Conservation (phyloP, 92 coral and sea anemone species). For the Diadumene lineata region DNA sequence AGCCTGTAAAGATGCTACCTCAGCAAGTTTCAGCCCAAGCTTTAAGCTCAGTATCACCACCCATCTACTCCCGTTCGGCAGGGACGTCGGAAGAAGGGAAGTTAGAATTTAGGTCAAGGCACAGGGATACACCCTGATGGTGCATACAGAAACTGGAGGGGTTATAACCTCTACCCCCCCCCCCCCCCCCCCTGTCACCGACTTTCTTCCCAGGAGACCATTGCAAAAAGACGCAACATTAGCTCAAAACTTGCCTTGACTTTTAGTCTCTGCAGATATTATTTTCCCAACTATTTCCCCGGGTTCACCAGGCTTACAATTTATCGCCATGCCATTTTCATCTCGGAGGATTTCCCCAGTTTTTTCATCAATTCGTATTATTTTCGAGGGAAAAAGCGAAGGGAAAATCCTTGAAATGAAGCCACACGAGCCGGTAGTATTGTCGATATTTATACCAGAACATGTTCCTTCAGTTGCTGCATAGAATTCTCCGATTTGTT, state of each 20-base stretch:
- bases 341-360: constrained; percentile 78
- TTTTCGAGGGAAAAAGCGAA: constrained; percentile 49
- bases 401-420: constrained; percentile 68
- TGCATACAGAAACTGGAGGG: too few relatives aligned
- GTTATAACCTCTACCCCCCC: neutral
- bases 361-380: constrained; percentile 69
- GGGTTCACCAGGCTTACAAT: constrained; percentile 72
- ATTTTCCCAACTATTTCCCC: constrained; percentile 83
- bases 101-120: too few relatives aligned
- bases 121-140: too few relatives aligned
- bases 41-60: too few relatives aligned
- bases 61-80: too few relatives aligned
- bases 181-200: too few relatives aligned
- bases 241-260: neutral
- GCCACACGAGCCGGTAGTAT: constrained; percentile 79
- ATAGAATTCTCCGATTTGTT: constrained; percentile 83
- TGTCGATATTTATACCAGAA: constrained; percentile 57
- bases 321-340: constrained; percentile 71
- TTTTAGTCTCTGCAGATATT: neutral
- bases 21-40: too few relatives aligned
- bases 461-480: constrained; percentile 91
- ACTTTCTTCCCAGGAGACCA: too few relatives aligned
- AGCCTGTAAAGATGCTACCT: too few relatives aligned
- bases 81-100: too few relatives aligned
- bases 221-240: too few relatives aligned